These are phyloP conservation scores for Myotis findleyi DNA, from an alignment of 2,797 vertebrate genomes.

Conservation along the genomic window DNA sequence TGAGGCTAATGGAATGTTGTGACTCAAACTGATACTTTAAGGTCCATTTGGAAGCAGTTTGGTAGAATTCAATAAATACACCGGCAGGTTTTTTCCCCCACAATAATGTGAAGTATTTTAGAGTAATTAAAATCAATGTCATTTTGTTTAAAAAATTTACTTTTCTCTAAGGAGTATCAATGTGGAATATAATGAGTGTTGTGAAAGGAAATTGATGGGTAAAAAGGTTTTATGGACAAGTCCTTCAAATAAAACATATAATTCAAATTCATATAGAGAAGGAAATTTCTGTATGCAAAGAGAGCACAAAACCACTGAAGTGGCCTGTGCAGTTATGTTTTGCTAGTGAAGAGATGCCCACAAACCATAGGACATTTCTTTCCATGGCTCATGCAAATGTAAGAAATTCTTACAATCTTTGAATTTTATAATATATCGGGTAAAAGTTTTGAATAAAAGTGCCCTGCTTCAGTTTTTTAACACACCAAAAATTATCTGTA, in stretches of 20 bases:
- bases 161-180: not conserved
- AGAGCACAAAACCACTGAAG: not conserved
- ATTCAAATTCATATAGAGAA: not conserved
- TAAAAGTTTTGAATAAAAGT: conserved; percentile 7
- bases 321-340: not conserved
- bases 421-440: not conserved
- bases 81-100: not conserved
- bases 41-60: conserved; percentile 5
- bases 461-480: conserved; percentile 5
- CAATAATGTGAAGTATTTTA: not conserved
- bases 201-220: conserved; percentile 12
- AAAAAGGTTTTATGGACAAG: not conserved
- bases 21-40: not conserved
- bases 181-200: not conserved
- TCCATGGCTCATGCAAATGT: not conserved
- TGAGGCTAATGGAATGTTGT: not conserved
- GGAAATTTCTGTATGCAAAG: conserved; percentile 13
- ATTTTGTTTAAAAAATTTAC: not conserved
- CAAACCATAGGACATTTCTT: not conserved
- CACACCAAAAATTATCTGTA: not conserved
- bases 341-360: not conserved
- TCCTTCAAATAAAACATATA: conserved; percentile 46
- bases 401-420: not conserved
- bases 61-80: not conserved
- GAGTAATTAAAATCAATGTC: not conserved